Conservation (phyloP, 2,888 invertebrate genomes). For the Stegana nigrithorax region DNA sequence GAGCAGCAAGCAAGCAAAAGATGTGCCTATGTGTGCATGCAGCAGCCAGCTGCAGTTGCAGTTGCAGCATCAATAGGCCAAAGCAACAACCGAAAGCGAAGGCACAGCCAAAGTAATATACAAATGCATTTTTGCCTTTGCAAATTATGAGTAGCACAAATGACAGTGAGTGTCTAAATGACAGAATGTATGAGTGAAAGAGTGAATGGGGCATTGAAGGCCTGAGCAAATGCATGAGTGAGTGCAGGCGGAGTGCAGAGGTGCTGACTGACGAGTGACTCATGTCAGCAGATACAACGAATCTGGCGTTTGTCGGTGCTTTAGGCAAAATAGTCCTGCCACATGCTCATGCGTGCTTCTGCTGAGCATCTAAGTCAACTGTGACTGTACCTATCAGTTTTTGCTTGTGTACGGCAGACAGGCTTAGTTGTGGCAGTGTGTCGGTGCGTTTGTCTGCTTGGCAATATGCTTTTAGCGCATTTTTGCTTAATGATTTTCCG, state of each 20-base stretch:
- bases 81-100: no score
- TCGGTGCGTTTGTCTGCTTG: no score
- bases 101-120: constrained; percentile 21
- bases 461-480: constrained; percentile 2
- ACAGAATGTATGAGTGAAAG: background rate
- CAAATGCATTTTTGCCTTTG: constrained; percentile 22
- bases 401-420: no score
- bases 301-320: background rate
- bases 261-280: no score
- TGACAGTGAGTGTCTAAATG: no score
- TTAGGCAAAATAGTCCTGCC: background rate
- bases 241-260: no score
- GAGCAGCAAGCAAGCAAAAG: no score
- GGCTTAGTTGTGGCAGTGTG: no score
- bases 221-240: background rate
- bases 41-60: constrained; percentile 27
- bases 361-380: background rate
- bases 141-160: constrained; percentile 35
- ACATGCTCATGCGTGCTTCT: background rate
- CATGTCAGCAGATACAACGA: background rate
- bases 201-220: background rate
- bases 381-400: background rate
- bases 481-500: constrained; percentile 17
- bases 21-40: no score
- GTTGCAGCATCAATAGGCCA: constrained; percentile 15